phyloP scores from a whole-genome alignment of 2,113 vertebrate genomes.

The Ceyx melanurus region DNA sequence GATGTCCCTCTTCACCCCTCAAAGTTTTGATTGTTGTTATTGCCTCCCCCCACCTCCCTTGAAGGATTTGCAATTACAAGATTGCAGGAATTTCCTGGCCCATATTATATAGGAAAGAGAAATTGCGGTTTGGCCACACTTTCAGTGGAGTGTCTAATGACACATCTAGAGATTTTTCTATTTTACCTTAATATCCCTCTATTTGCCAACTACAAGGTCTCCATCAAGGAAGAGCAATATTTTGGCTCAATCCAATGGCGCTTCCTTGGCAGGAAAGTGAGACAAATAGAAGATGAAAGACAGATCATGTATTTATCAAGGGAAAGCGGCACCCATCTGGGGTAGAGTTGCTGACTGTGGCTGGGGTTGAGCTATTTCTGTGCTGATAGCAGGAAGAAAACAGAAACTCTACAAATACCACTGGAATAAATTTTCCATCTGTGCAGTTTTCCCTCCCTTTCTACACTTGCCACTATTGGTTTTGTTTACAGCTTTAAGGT shows the following conservation, averaged over 20 bases:
- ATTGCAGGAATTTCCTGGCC: background rate
- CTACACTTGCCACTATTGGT: background rate
- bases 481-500: conserved; percentile 27
- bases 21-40: background rate
- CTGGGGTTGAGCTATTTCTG: conserved; percentile 43
- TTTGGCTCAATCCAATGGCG: conserved; percentile 18
- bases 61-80: background rate
- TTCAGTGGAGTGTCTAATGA: background rate
- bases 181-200: conserved; percentile 27
- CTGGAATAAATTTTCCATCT: conserved; percentile 18
- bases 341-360: conserved; percentile 50
- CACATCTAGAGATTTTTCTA: conserved; percentile 28
- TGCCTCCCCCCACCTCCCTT: background rate
- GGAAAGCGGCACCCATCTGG: conserved; percentile 10
- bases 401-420: conserved; percentile 2
- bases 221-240: conserved; percentile 13
- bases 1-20: too few relatives aligned
- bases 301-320: conserved; percentile 21
- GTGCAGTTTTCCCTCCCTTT: background rate
- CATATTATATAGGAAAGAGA: background rate
- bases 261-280: conserved; percentile 46
- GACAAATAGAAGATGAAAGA: conserved; percentile 28
- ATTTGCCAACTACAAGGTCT: conserved; percentile 37
- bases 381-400: conserved; percentile 27
- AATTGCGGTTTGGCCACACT: background rate